phyloP scores from a whole-genome alignment of 1,140 invertebrate genomes.

The Mactra quadrangularis region DNA sequence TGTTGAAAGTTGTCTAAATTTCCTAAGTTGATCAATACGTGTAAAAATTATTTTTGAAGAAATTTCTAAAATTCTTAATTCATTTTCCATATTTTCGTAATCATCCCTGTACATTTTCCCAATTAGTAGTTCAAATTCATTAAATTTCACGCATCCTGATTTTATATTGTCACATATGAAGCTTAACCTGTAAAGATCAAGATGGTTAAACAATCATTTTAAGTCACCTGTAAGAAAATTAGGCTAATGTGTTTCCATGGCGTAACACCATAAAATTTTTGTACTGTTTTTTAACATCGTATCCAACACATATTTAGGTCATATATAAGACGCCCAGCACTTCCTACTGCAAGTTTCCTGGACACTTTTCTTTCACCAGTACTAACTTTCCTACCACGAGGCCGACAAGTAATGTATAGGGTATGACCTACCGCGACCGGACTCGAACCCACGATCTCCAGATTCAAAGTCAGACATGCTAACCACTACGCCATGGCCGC shows the following conservation, averaged over 20 bases:
- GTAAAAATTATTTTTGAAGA: background rate
- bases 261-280: background rate
- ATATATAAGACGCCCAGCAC: no score
- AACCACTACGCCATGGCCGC: no score
- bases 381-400: background rate
- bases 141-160: conserved; percentile 5
- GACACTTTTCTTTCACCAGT: no score
- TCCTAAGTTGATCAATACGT: conserved; percentile 15
- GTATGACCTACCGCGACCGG: no score
- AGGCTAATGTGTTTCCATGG: background rate
- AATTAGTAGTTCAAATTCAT: conserved; percentile 16
- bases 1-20: conserved; percentile 18
- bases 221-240: background rate
- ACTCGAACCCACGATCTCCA: no score
- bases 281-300: no score
- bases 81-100: background rate
- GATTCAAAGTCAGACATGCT: no score
- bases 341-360: no score
- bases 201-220: background rate
- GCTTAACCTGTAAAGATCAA: conserved; percentile 1
- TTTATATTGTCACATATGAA: background rate
- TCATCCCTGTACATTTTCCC: background rate
- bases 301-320: no score
- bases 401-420: background rate
- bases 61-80: conserved; percentile 8